These are phyloP conservation scores for Todus mexicanus DNA, from an alignment of 2,797 vertebrate species.

Conservation along the genomic window DNA sequence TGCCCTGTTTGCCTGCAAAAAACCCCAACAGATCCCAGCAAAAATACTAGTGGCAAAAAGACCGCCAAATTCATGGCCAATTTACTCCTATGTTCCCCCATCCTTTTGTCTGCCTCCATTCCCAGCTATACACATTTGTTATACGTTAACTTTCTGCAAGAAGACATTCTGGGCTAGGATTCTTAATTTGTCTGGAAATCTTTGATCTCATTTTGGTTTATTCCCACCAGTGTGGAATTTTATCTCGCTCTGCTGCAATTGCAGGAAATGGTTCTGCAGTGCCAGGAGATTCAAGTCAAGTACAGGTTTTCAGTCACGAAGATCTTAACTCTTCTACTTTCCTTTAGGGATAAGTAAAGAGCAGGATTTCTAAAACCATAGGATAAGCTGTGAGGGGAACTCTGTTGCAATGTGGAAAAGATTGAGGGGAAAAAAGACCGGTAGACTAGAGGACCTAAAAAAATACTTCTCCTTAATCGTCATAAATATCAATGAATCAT, in stretches of 20 bases:
- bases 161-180: background rate
- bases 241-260: background rate
- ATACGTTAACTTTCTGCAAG: no score
- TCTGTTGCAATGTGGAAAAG: background rate
- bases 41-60: background rate
- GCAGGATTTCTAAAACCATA: background rate
- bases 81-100: no score
- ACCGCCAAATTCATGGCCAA: no score
- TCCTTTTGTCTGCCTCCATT: no score
- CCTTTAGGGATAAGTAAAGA: background rate
- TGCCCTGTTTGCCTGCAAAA: background rate
- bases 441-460: background rate
- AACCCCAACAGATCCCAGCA: background rate
- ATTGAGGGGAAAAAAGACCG: rapidly evolving
- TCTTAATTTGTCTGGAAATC: background rate
- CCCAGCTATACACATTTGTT: no score
- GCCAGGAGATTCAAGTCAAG: background rate
- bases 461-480: background rate
- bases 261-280: conserved; percentile 9
- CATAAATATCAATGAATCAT: background rate
- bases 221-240: conserved; percentile 26
- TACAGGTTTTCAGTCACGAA: background rate
- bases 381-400: background rate
- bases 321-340: background rate
- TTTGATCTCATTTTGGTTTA: background rate